Percentiles rank a stretch among this genome's conserved stretches.
Evolutionary conservation across 2,113 vertebrate species (phyloP).

Genomic region (Choloepus hoffmanni): DNA sequence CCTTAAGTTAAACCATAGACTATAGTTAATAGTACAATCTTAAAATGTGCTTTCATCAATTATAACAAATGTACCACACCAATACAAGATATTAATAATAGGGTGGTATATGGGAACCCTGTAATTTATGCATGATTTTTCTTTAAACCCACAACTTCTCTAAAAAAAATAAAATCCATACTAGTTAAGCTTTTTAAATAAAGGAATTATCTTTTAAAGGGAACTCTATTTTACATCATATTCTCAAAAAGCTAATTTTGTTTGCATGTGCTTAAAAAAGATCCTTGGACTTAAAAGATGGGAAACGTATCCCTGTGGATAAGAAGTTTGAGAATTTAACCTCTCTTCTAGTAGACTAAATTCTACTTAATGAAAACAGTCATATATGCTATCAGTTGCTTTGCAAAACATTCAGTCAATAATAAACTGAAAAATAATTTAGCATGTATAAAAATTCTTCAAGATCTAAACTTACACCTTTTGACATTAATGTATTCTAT

Average conservation of each 20-base stretch:
- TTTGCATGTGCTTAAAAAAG: conserved; percentile 40
- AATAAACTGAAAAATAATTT: conserved; percentile 55
- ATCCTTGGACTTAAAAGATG: not conserved
- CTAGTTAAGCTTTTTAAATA: conserved; percentile 46
- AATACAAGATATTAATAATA: too few species aligned
- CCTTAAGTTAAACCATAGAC: too few species aligned
- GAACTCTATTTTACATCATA: not conserved
- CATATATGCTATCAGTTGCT: not conserved
- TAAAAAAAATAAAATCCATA: not conserved
- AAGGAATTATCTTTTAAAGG: conserved; percentile 20
- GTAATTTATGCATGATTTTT: too few species aligned
- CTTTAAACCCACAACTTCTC: too few species aligned
- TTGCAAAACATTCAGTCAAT: conserved; percentile 22
- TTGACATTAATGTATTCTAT: not conserved
- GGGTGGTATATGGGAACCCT: too few species aligned
- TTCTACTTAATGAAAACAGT: not conserved
- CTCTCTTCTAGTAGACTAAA: conserved; percentile 25
- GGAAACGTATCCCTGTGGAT: not conserved
- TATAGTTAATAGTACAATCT: too few species aligned
- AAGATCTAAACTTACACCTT: not conserved
- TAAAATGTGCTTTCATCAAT: too few species aligned
- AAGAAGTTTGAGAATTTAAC: not conserved
- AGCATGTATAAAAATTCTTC: not conserved
- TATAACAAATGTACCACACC: too few species aligned
- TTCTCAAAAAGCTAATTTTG: conserved; percentile 55